Conservation (phyloP, 2,888 invertebrate species). For the Drosophila anomalata region DNA sequence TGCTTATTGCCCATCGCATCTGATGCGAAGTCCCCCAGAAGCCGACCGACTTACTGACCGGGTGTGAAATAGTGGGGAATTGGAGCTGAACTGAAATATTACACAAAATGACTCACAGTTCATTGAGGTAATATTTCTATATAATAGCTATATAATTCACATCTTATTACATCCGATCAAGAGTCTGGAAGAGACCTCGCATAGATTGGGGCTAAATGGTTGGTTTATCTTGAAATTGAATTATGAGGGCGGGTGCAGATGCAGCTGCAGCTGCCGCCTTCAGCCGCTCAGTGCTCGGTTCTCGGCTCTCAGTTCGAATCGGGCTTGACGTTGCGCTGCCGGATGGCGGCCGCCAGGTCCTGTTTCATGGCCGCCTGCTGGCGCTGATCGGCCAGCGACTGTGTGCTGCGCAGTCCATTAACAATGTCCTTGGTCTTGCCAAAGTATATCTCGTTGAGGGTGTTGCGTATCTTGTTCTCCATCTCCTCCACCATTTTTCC, state of each 20-base stretch:
- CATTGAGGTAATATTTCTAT: conserved; percentile 3
- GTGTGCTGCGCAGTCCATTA: conserved; percentile 93
- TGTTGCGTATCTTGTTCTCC: conserved; percentile 99
- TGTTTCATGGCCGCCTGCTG: conserved; percentile 93
- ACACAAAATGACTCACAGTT: neutral
- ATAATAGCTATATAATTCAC: conserved; percentile 11
- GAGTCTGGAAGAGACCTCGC: conserved; percentile 1
- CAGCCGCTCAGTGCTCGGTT: conserved; percentile 30
- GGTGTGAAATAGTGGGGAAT: conserved; percentile 20
- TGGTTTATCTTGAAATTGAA: conserved; percentile 55
- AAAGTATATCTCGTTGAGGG: conserved; percentile 99
- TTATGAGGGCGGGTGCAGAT: conserved; percentile 36
- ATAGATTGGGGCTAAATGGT: conserved; percentile 10
- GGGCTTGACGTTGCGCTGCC: conserved; percentile 91
- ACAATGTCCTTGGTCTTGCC: conserved; percentile 99
- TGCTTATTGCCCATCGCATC: neutral
- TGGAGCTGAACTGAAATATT: conserved; percentile 3
- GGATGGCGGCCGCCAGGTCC: conserved; percentile 92
- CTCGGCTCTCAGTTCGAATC: conserved; percentile 81
- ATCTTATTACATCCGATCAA: neutral
- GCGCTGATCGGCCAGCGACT: conserved; percentile 92
- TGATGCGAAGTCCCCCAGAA: neutral
- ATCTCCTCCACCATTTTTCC: conserved; percentile 99
- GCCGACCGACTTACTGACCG: neutral
- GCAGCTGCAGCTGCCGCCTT: conserved; percentile 22